Evolutionary conservation across 1,140 invertebrate species (phyloP).

Genomic region (Trachymyrmex septentrionalis): DNA sequence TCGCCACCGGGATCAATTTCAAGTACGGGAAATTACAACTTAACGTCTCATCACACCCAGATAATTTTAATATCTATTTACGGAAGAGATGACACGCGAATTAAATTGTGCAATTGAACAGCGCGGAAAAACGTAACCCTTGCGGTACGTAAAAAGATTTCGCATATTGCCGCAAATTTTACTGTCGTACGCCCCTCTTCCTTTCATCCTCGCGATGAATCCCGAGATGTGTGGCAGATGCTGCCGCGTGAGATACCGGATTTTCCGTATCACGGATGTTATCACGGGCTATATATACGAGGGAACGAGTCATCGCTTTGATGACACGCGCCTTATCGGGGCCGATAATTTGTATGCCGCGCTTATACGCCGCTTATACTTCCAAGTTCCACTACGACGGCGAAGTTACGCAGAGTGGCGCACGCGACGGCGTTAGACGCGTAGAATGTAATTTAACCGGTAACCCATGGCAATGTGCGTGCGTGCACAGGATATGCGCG

Average conservation of each 20-base stretch:
- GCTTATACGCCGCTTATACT: slow-evolving; percentile 45
- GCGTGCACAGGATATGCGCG: slow-evolving; percentile 23
- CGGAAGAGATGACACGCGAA: slow-evolving; percentile 21
- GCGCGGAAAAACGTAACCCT: too few relatives aligned
- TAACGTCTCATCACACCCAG: slow-evolving; percentile 27
- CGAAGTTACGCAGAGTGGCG: slow-evolving; percentile 44
- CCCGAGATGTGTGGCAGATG: slow-evolving; percentile 31
- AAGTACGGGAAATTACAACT: slow-evolving; percentile 27
- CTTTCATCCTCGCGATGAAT: background rate
- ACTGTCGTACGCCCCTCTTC: background rate
- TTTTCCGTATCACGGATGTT: slow-evolving; percentile 41
- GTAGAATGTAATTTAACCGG: slow-evolving; percentile 60
- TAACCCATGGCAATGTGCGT: slow-evolving; percentile 41
- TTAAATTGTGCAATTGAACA: slow-evolving; percentile 39
- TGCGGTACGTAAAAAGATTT: slow-evolving; percentile 53
- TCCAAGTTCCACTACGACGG: slow-evolving; percentile 40
- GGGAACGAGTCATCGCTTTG: slow-evolving; percentile 51
- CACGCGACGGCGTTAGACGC: slow-evolving; percentile 33
- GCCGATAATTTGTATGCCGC: slow-evolving; percentile 63
- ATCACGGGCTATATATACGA: slow-evolving; percentile 1
- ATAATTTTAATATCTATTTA: slow-evolving; percentile 45
- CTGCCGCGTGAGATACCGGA: slow-evolving; percentile 11
- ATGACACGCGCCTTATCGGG: slow-evolving; percentile 54
- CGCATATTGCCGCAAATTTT: slow-evolving; percentile 2
- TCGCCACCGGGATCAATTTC: slow-evolving; percentile 2